These are phyloP conservation scores for Athripsodes cinereus DNA, from an alignment of 2,888 invertebrate genomes.

Conservation along the genomic window DNA sequence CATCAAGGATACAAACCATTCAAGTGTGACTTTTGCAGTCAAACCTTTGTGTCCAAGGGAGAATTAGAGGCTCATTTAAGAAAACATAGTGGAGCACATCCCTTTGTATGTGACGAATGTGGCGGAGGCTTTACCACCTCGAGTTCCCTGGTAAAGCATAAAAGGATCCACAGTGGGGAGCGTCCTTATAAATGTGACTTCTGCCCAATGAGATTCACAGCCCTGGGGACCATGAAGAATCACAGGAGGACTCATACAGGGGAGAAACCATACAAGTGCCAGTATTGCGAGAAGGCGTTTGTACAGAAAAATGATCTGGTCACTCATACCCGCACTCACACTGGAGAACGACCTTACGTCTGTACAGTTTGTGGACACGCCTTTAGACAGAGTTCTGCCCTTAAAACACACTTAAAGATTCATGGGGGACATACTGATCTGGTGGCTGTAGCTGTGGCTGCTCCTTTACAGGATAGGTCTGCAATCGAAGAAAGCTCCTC, in stretches of 20 bases:
- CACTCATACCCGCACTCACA: conserved; percentile 51
- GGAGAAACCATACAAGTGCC: conserved; percentile 47
- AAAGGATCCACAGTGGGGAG: conserved; percentile 54
- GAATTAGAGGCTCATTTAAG: conserved; percentile 52
- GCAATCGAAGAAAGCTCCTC: neutral
- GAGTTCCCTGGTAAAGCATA: conserved; percentile 52
- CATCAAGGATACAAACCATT: conserved; percentile 48
- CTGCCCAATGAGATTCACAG: conserved; percentile 52
- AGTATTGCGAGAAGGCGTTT: conserved; percentile 51
- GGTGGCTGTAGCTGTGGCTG: neutral
- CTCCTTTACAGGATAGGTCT: neutral
- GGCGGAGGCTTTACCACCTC: conserved; percentile 53
- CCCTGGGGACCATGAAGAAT: conserved; percentile 53
- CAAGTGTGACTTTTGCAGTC: conserved; percentile 40
- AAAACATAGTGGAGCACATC: conserved; percentile 56
- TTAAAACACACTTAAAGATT: conserved; percentile 38
- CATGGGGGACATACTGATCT: conserved; percentile 31
- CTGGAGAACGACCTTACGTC: conserved; percentile 44
- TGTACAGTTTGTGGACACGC: conserved; percentile 46
- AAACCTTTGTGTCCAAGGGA: conserved; percentile 47
- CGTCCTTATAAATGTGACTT: conserved; percentile 53
- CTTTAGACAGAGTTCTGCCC: conserved; percentile 34
- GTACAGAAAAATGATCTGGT: conserved; percentile 53
- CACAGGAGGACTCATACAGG: conserved; percentile 54
- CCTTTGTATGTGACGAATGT: conserved; percentile 52